Evolutionary conservation across 2,888 invertebrate genomes (phyloP).

Genomic region (Scaptomyza parva): DNA sequence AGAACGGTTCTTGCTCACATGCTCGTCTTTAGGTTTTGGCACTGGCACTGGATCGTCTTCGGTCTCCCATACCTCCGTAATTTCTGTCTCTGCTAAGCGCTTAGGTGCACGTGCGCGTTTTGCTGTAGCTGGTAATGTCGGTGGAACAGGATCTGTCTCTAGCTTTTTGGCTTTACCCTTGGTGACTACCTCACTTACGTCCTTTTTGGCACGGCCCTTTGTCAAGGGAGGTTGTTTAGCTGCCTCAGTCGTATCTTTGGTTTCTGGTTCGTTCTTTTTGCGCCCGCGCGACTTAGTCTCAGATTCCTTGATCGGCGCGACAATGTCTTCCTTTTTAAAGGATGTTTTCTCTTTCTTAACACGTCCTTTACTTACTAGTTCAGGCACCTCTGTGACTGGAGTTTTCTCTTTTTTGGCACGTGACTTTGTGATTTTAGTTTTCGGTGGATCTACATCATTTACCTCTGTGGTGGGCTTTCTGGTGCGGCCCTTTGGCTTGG

Average conservation of each 20-base stretch:
- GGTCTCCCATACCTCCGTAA: constrained; percentile 44
- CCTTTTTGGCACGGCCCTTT: constrained; percentile 26
- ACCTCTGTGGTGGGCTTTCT: constrained; percentile 34
- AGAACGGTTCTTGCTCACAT: constrained; percentile 37
- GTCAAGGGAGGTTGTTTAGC: constrained; percentile 1
- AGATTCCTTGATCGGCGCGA: constrained; percentile 4
- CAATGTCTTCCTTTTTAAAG: constrained; percentile 8
- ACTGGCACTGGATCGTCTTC: constrained; percentile 21
- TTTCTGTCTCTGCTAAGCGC: constrained; percentile 60
- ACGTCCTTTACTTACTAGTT: background rate
- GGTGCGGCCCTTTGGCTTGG: constrained; percentile 45
- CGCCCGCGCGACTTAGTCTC: constrained; percentile 41
- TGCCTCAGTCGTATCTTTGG: constrained; percentile 4
- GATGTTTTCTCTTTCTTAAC: constrained; percentile 13
- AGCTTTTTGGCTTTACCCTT: constrained; percentile 30
- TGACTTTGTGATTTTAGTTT: constrained; percentile 22
- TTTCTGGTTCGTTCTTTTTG: constrained; percentile 42
- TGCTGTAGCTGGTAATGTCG: background rate
- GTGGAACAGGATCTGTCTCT: background rate
- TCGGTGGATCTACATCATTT: constrained; percentile 8
- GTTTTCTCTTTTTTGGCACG: constrained; percentile 21
- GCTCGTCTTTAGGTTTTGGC: constrained; percentile 3
- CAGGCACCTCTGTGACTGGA: background rate
- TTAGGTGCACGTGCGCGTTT: constrained; percentile 57
- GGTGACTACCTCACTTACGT: background rate